Conservation (phyloP, 2,797 vertebrate species). For the Urophycis tenuis region DNA sequence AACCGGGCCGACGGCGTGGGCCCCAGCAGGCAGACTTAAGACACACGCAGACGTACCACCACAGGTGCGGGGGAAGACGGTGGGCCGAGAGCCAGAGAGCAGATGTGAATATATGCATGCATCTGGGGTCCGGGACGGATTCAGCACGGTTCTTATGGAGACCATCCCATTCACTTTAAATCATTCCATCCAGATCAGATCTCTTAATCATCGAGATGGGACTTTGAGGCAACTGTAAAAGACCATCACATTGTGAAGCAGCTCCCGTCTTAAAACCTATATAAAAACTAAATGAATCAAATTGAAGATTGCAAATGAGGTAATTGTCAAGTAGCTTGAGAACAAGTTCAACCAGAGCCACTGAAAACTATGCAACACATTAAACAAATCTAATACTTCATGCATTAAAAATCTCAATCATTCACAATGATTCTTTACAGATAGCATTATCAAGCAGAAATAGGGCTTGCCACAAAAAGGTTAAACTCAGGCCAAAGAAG, state of each 20-base stretch:
- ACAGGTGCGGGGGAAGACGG: not conserved
- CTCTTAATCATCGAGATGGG: not conserved
- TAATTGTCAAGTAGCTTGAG: too few species aligned
- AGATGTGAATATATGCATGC: not conserved
- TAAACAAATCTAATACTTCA: too few species aligned
- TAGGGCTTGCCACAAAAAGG: too few species aligned
- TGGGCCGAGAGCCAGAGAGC: not conserved
- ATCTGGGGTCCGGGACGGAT: not conserved
- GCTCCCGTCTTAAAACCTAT: not conserved
- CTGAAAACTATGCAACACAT: too few species aligned
- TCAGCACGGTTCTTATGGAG: not conserved
- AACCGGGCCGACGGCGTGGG: too few species aligned
- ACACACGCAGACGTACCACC: not conserved
- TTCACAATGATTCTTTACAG: too few species aligned
- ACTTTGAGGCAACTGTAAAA: not conserved
- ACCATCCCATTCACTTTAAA: not conserved
- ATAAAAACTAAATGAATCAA: too few species aligned
- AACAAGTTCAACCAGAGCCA: too few species aligned
- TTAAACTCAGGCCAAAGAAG: too few species aligned
- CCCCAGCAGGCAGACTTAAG: not conserved
- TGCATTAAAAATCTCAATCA: too few species aligned
- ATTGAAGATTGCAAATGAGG: too few species aligned
- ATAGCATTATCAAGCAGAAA: too few species aligned
- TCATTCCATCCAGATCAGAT: not conserved
- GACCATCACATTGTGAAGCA: not conserved